Evolutionary conservation across 2,113 vertebrate species (phyloP).

Genomic region (Ondatra zibethicus): DNA sequence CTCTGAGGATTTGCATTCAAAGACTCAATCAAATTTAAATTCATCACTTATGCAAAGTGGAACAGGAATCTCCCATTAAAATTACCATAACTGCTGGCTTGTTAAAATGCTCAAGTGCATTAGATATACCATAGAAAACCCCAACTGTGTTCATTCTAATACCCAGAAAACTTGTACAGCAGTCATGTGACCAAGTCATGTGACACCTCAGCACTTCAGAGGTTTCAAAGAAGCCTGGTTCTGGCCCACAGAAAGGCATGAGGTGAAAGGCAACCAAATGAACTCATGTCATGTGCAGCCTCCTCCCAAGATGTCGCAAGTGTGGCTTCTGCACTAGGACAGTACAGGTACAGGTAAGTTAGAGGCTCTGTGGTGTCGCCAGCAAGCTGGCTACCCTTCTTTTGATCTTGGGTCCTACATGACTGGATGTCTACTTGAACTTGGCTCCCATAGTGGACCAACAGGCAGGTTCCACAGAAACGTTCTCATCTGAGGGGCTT

Average conservation of each 20-base stretch:
- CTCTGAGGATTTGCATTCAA: conserved; percentile 63
- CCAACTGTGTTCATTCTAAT: background rate
- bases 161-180: background rate
- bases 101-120: conserved; percentile 59
- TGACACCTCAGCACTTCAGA: background rate
- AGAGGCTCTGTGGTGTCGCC: background rate
- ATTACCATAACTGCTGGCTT: conserved; percentile 62
- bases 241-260: background rate
- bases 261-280: background rate
- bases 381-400: background rate
- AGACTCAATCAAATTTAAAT: conserved; percentile 73
- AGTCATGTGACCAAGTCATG: background rate
- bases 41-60: conserved; percentile 65
- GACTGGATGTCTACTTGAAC: background rate
- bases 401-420: background rate
- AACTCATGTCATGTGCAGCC: accelerated
- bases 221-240: background rate
- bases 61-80: conserved; percentile 71
- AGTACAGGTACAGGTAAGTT: background rate
- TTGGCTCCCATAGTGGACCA: background rate
- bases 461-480: background rate
- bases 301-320: background rate
- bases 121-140: conserved; percentile 38
- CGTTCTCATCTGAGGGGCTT: background rate
- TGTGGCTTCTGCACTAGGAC: background rate